phyloP scores from a whole-genome alignment of 1,140 invertebrate species.

The Lanistes nyassanus region DNA sequence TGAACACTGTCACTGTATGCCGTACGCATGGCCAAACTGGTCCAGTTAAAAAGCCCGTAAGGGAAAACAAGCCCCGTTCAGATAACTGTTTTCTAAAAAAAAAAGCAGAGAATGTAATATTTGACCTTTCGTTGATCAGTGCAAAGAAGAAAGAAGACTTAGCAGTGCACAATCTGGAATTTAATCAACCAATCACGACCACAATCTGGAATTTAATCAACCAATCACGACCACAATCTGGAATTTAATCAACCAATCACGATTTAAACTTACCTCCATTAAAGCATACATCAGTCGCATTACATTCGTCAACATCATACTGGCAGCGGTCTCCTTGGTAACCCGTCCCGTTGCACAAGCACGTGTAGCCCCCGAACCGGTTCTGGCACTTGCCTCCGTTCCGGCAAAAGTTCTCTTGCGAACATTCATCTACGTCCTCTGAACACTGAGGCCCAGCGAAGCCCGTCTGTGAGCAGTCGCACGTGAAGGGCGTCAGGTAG shows the following conservation, averaged over 20 bases:
- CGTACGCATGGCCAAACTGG: too few species aligned
- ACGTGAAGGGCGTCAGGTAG: constrained; percentile 67
- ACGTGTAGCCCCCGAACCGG: constrained; percentile 65
- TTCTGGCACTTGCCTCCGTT: constrained; percentile 89
- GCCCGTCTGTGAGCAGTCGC: constrained; percentile 72
- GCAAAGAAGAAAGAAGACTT: too few species aligned
- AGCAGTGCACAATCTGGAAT: not conserved
- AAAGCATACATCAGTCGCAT: constrained; percentile 33
- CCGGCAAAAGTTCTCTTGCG: constrained; percentile 85
- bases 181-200: not conserved
- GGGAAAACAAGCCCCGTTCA: too few species aligned
- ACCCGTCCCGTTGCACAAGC: constrained; percentile 77
- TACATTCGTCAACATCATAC: constrained; percentile 55
- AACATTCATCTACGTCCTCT: constrained; percentile 49
- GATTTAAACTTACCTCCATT: constrained; percentile 39
- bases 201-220: not conserved
- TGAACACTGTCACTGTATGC: too few species aligned
- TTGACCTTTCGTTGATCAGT: too few species aligned
- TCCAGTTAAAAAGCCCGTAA: too few species aligned
- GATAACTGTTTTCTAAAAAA: too few species aligned
- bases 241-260: not conserved
- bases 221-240: not conserved
- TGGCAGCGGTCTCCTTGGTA: constrained; percentile 47
- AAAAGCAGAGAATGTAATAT: too few species aligned
- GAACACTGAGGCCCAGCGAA: constrained; percentile 43